These are phyloP conservation scores for Alouatta palliata DNA, from an alignment of 2,113 vertebrate species.

Conservation along the genomic window DNA sequence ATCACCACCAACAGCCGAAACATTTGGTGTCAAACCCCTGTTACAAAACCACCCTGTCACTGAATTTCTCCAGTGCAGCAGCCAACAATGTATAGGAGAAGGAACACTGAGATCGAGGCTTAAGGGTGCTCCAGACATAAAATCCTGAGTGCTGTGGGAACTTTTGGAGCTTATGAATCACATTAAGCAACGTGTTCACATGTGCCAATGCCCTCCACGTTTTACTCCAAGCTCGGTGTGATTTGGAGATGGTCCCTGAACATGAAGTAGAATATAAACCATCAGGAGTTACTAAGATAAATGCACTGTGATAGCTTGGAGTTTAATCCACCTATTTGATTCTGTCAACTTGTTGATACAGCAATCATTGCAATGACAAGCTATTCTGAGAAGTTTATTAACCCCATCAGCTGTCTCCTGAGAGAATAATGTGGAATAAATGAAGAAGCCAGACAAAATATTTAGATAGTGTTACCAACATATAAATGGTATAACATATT, in stretches of 20 bases:
- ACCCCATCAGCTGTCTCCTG: not conserved
- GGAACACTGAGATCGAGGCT: not conserved
- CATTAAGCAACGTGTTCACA: not conserved
- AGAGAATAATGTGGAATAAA: not conserved
- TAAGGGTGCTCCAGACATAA: not conserved
- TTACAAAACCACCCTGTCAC: not conserved
- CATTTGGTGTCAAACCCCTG: not conserved
- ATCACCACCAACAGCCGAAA: not conserved
- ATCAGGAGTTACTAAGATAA: not conserved
- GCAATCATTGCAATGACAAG: not conserved
- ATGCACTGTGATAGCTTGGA: not conserved
- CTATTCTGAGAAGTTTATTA: not conserved
- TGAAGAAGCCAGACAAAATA: not conserved
- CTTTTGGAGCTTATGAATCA: not conserved
- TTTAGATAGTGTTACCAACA: not conserved
- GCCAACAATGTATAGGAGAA: not conserved
- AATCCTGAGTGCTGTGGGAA: not conserved
- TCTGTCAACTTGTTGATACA: not conserved
- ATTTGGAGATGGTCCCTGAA: not conserved
- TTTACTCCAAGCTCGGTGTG: not conserved
- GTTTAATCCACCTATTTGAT: not conserved
- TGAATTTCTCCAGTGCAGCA: not conserved
- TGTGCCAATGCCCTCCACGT: rapidly evolving
- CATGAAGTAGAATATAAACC: not conserved
- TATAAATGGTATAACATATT: not conserved